Evolutionary conservation across 2,888 invertebrate genomes (phyloP).

Genomic region (Tridacna gigas): DNA sequence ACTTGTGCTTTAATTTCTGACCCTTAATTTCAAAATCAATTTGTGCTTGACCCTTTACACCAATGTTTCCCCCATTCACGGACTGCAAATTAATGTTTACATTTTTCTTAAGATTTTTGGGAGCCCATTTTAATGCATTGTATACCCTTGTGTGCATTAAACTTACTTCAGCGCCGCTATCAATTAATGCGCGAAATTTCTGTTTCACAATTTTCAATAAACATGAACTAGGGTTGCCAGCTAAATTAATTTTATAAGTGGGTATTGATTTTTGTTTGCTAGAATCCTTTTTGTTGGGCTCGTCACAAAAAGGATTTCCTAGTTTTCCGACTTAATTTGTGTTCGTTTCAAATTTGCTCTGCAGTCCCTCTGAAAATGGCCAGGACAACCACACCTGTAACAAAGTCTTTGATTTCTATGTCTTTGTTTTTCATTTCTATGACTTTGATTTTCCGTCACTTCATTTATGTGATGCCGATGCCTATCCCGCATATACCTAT

Average conservation of each 20-base stretch:
- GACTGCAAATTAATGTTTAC: not conserved
- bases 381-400: not conserved
- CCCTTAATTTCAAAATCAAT: not conserved
- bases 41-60: not conserved
- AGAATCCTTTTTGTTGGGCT: not conserved
- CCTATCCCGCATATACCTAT: too few relatives aligned
- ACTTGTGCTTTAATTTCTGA: conserved; percentile 4
- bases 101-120: not conserved
- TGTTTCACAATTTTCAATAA: conserved; percentile 26
- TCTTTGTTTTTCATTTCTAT: not conserved
- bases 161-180: conserved; percentile 9
- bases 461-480: too few relatives aligned
- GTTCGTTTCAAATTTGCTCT: not conserved
- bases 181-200: conserved; percentile 4
- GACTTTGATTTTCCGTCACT: not conserved
- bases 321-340: not conserved
- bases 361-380: not conserved
- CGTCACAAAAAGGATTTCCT: not conserved
- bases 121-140: not conserved
- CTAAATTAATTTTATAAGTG: conserved; percentile 12
- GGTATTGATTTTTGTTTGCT: not conserved
- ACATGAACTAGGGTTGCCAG: conserved; percentile 22
- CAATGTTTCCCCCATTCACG: conserved; percentile 8
- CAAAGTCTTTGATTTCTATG: not conserved
- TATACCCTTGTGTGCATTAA: not conserved